Evolutionary conservation across 2,888 invertebrate genomes (phyloP).

Genomic region (Salpingus planirostris): DNA sequence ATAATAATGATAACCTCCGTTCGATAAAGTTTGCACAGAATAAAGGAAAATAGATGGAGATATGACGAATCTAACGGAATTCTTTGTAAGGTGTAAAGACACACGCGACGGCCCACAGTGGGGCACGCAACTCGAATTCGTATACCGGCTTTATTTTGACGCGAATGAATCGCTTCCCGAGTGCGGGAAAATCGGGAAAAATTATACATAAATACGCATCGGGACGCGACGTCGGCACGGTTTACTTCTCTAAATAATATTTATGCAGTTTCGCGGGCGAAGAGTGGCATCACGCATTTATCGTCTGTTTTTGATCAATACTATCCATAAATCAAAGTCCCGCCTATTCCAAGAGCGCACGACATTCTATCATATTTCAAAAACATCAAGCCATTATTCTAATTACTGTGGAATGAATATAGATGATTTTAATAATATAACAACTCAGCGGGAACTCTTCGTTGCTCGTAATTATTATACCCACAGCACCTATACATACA

Average conservation of each 20-base stretch:
- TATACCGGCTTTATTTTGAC: background rate
- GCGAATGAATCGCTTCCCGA: background rate
- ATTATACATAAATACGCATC: background rate
- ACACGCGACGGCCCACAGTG: conserved; percentile 2
- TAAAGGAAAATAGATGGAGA: conserved; percentile 4
- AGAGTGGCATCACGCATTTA: conserved; percentile 20
- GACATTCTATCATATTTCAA: conserved; percentile 40
- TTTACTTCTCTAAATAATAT: conserved; percentile 1
- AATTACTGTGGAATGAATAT: conserved; percentile 37
- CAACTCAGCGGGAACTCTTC: conserved; percentile 23
- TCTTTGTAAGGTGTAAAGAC: conserved; percentile 6
- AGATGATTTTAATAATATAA: conserved; percentile 36
- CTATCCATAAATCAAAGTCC: conserved; percentile 39
- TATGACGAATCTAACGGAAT: conserved; percentile 4
- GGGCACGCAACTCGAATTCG: conserved; percentile 4
- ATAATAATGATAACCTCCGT: too few species aligned
- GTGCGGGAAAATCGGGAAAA: background rate
- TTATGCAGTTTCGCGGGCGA: conserved; percentile 12
- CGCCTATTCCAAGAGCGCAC: conserved; percentile 35
- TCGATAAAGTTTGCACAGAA: too few species aligned
- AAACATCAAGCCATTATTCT: conserved; percentile 40
- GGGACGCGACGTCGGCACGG: background rate
- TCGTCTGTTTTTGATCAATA: conserved; percentile 32
- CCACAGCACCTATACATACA: too few species aligned
- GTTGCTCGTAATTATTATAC: conserved; percentile 18